Conservation (phyloP, 2,113 vertebrate species). For the Pygathrix nemaeus region DNA sequence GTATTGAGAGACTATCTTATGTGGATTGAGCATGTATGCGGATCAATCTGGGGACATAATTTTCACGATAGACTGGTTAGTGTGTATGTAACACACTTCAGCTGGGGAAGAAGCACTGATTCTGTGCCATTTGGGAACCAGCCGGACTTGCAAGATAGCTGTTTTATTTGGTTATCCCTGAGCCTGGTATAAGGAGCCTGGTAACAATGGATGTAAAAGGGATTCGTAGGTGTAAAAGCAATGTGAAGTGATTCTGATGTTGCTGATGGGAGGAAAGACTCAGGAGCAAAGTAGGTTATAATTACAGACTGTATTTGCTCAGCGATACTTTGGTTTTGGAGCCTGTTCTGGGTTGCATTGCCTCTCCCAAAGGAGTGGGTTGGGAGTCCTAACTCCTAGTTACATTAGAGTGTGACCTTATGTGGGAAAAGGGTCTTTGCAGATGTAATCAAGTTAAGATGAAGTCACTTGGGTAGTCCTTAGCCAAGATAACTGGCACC, state of each 20-base stretch:
- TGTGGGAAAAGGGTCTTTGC: neutral
- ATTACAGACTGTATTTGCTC: neutral
- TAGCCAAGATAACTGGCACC: neutral
- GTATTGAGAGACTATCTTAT: neutral
- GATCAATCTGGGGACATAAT: neutral
- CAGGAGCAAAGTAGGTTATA: neutral
- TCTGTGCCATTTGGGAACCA: neutral
- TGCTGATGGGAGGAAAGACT: neutral
- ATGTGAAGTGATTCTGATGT: neutral
- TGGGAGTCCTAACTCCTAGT: neutral
- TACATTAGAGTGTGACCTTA: neutral
- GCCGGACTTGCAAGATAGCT: neutral
- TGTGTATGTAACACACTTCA: neutral
- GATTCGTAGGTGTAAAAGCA: neutral
- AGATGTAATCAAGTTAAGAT: neutral
- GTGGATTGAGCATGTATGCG: neutral
- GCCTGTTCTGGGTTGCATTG: neutral
- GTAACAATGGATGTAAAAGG: neutral
- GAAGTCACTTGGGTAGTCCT: neutral
- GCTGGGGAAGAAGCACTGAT: neutral
- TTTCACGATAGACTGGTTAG: neutral
- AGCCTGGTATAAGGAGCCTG: neutral
- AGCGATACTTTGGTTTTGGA: neutral
- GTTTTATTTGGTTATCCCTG: neutral
- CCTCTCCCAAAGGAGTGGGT: neutral